Evolutionary conservation across 2,888 invertebrate genomes (phyloP).

Genomic region (Melangyna quadrimaculata): DNA sequence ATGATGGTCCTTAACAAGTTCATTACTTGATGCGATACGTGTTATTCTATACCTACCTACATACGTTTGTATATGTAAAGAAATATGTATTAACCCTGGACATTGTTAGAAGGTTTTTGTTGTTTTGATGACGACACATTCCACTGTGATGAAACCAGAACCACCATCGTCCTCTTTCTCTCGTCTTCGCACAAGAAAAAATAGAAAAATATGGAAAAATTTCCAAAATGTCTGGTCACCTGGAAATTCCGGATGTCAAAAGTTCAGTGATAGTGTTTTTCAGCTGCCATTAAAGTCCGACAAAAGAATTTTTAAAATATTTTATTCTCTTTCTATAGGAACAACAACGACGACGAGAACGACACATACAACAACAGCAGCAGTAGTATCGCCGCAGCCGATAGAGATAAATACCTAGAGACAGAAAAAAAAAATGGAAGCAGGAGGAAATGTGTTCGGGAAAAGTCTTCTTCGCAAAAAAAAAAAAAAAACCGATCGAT

Average conservation of each 20-base stretch:
- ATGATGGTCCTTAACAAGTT: constrained; percentile 74
- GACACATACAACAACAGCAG: too few relatives aligned
- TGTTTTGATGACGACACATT: background rate
- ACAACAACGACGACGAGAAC: background rate
- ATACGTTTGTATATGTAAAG: background rate
- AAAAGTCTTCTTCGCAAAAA: background rate
- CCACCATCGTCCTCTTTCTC: background rate
- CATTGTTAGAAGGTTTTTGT: background rate
- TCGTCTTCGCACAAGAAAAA: background rate
- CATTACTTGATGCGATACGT: constrained; percentile 68
- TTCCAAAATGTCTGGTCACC: constrained; percentile 56
- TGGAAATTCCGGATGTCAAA: constrained; percentile 57
- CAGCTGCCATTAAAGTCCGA: constrained; percentile 43
- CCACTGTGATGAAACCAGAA: background rate
- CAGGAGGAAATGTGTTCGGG: background rate
- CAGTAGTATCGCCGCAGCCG: background rate
- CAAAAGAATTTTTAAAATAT: constrained; percentile 51
- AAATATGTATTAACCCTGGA: background rate
- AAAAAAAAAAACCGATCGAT: constrained; percentile 29
- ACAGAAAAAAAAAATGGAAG: background rate
- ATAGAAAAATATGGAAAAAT: constrained; percentile 9
- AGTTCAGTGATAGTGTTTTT: constrained; percentile 58
- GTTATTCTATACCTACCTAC: constrained; percentile 38
- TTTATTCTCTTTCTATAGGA: constrained; percentile 9
- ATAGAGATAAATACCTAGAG: constrained; percentile 14